Base-by-base conservation (phyloP, 2,113 vertebrate species). In the Barnardius zonarius region DNA sequence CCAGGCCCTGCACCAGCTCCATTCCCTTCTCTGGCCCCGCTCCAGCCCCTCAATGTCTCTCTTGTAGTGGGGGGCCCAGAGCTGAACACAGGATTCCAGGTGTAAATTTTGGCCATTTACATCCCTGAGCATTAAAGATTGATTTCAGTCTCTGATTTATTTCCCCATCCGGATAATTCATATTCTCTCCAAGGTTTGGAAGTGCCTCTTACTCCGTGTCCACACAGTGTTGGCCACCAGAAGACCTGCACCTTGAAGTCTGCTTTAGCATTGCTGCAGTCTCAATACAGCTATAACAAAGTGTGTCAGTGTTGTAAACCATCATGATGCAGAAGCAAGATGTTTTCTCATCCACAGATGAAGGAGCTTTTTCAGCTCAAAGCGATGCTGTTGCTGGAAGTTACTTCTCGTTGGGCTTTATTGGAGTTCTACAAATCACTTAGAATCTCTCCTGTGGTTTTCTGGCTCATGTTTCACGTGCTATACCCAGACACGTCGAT, bases 201-300 rank as follows among this genome's bases (percentile, higher is more conserved):
- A 14, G 49, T 24, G 39, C n/a, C 73, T 62, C 39, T 12, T 7
- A 0, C 28, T 73, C 28, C 3, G 3, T 7, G 27, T 11, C 19
- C 25, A 2, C 4, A 20, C 22, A 7, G 30, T 3, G 48, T 27
- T 49, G 23, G 8, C 30, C 3, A 0, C 31, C 27, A 11, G 33
- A 33, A 37, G 63, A 11, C 43, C 78, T 9, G 20, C 48, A 5
- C 75, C 75, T 54, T 31, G 28, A 63, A 44, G 55, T 7, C 63
- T 37, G 41, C n/a, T 10, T 52, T 31, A 16, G 41, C n/a, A 2
- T 4, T 31, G n/a, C 64, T 37, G 35, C 57, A 37, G 57, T 13
- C 66, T 51, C 51, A 68, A 43, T 67, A 43, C 4, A 66, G 39
- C 43, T 19, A 1, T 27, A 23, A 61, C 67, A 35, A 66, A n/a